Evolutionary conservation across 2,888 invertebrate genomes (phyloP).

Genomic region (Hypercompe scribonia): DNA sequence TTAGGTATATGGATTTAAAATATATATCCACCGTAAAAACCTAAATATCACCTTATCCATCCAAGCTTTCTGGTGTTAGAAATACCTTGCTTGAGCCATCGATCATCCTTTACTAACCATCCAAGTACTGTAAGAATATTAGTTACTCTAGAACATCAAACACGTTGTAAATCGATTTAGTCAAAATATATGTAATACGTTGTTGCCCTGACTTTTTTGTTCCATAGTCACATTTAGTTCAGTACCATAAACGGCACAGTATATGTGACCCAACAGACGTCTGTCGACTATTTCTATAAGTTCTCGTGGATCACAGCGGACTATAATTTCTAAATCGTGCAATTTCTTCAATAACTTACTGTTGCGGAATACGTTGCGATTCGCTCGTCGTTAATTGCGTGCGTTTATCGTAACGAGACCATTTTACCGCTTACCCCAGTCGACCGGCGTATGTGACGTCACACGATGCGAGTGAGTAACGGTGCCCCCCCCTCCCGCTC

Average conservation of each 20-base stretch:
- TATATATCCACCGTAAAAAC: constrained; percentile 41
- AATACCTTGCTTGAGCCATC: constrained; percentile 35
- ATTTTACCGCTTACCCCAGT: constrained; percentile 41
- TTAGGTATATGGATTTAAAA: constrained; percentile 53
- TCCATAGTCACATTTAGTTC: constrained; percentile 64
- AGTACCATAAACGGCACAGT: constrained; percentile 72
- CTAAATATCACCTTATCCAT: constrained; percentile 27
- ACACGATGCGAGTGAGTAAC: constrained; percentile 77
- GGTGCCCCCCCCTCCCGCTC: constrained; percentile 61
- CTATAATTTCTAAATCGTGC: background rate
- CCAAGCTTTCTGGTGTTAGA: constrained; percentile 6
- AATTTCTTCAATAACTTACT: background rate
- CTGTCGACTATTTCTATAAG: constrained; percentile 61
- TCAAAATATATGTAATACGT: constrained; percentile 63
- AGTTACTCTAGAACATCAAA: constrained; percentile 47
- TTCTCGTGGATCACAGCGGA: background rate
- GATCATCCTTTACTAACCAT: constrained; percentile 27
- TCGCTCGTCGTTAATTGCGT: background rate
- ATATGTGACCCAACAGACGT: constrained; percentile 67
- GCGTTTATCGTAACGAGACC: background rate
- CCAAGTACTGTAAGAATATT: constrained; percentile 34
- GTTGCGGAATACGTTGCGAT: constrained; percentile 2
- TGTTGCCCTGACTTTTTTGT: constrained; percentile 58
- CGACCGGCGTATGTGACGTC: constrained; percentile 58
- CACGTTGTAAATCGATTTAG: constrained; percentile 53